phyloP scores from a whole-genome alignment of 2,888 invertebrate genomes.

The Tenthredo notha region DNA sequence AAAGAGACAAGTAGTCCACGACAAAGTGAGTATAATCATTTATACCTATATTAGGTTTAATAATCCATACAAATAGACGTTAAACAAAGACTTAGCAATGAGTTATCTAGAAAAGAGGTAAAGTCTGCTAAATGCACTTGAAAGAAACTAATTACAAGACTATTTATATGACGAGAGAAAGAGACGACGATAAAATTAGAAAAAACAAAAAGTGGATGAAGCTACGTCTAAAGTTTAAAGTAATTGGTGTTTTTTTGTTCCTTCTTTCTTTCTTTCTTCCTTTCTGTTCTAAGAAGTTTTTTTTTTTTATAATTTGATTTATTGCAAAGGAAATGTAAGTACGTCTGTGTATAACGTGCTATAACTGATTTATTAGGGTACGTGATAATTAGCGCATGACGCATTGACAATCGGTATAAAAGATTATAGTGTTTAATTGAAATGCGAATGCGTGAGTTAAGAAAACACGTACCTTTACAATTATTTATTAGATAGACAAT shows the following conservation, averaged over 20 bases:
- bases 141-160: not conserved
- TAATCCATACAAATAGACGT: not conserved
- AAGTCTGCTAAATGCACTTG: not conserved
- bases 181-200: not conserved
- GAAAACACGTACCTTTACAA: not conserved
- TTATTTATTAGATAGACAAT: not conserved
- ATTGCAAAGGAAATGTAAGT: not conserved
- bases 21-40: not conserved
- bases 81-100: not conserved
- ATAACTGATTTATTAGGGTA: not conserved
- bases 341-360: not conserved
- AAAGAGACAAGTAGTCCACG: conserved; percentile 32
- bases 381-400: conserved; percentile 24
- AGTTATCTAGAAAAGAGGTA: not conserved
- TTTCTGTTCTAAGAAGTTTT: not conserved
- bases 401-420: conserved; percentile 7
- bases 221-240: not conserved
- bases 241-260: not conserved
- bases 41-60: not conserved
- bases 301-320: not conserved
- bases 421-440: not conserved
- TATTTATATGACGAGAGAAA: not conserved
- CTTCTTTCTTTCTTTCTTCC: not conserved
- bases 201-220: not conserved
- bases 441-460: not conserved